Percentiles rank a stretch among this genome's conserved stretches.
phyloP scores from a whole-genome alignment of 2,113 vertebrate genomes.

The Colossoma macropomum region DNA sequence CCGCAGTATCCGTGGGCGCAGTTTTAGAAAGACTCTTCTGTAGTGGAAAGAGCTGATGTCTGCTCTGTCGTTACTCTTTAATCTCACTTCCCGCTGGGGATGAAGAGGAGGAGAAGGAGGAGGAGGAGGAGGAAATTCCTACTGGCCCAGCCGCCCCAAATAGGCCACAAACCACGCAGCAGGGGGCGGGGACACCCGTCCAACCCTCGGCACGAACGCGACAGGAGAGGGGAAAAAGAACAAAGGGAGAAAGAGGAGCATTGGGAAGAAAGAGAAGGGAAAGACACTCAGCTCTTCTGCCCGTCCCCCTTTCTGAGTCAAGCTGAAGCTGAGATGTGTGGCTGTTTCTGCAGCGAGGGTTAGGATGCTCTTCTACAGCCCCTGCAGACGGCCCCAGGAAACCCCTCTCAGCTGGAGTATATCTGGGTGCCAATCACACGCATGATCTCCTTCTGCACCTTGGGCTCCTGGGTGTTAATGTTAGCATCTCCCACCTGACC shows the following conservation, averaged over 20 bases:
- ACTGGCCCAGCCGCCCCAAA: not conserved
- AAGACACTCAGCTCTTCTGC: slow-evolving; percentile 25
- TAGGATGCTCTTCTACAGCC: not conserved
- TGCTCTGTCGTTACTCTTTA: slow-evolving; percentile 16
- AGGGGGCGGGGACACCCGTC: slow-evolving; percentile 11
- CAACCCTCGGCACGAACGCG: slow-evolving; percentile 12
- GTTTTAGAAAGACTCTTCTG: slow-evolving; percentile 3
- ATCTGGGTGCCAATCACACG: slow-evolving; percentile 99
- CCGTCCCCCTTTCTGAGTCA: not conserved
- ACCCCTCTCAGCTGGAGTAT: slow-evolving; percentile 89
- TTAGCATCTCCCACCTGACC: slow-evolving; percentile 99
- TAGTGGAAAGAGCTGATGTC: slow-evolving; percentile 21
- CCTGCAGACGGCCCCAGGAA: slow-evolving; percentile 12
- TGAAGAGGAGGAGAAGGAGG: not conserved
- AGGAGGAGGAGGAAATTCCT: not conserved
- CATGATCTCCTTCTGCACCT: slow-evolving; percentile 99
- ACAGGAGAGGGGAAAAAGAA: slow-evolving; percentile 43
- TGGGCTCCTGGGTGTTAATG: slow-evolving; percentile 99
- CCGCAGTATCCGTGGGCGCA: slow-evolving; percentile 3
- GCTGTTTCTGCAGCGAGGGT: slow-evolving; percentile 11
- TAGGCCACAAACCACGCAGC: not conserved
- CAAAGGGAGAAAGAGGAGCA: slow-evolving; percentile 41
- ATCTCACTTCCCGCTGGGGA: slow-evolving; percentile 17
- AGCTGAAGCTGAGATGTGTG: not conserved
- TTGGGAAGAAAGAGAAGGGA: slow-evolving; percentile 43